Percentiles rank a stretch among this genome's conserved stretches.
These are phyloP conservation scores for Sitta europaea DNA, from an alignment of 2,113 vertebrate genomes.

Conservation along the genomic window DNA sequence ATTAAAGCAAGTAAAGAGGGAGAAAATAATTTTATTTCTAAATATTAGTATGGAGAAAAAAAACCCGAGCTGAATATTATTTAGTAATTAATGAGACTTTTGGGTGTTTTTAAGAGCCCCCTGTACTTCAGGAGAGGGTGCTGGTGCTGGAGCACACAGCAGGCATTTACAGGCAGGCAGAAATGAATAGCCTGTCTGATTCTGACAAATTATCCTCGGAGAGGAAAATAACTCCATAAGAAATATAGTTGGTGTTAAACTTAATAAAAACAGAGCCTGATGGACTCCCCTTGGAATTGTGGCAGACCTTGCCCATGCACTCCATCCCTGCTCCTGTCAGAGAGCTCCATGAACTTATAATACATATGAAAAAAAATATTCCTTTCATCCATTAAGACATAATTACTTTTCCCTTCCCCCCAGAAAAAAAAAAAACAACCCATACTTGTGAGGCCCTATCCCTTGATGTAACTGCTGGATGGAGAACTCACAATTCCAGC, in stretches of 20 bases:
- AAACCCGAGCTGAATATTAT: not conserved
- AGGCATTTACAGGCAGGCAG: conserved; percentile 28
- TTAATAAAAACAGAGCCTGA: conserved; percentile 63
- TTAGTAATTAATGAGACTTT: conserved; percentile 14
- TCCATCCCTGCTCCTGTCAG: conserved; percentile 15
- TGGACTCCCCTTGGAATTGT: conserved; percentile 48
- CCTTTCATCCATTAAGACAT: not conserved
- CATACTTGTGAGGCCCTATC: not conserved
- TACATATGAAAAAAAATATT: not conserved
- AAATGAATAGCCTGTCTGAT: conserved; percentile 61
- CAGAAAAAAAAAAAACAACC: no score
- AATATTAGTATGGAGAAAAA: not conserved
- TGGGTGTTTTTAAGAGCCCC: not conserved
- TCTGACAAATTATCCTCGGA: conserved; percentile 69
- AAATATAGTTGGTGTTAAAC: conserved; percentile 65
- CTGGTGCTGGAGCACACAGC: conserved; percentile 23
- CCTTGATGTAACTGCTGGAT: not conserved
- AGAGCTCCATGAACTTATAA: conserved; percentile 2
- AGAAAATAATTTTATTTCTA: not conserved
- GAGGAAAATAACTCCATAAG: conserved; percentile 66
- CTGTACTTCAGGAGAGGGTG: not conserved
- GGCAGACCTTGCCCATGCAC: conserved; percentile 27
- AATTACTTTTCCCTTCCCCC: conserved; percentile 6
- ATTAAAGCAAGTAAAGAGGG: not conserved
- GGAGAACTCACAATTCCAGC: not conserved